phyloP scores from a whole-genome alignment of 2,888 invertebrate genomes.

The Scaptodrosophila latifasciaeformis region DNA sequence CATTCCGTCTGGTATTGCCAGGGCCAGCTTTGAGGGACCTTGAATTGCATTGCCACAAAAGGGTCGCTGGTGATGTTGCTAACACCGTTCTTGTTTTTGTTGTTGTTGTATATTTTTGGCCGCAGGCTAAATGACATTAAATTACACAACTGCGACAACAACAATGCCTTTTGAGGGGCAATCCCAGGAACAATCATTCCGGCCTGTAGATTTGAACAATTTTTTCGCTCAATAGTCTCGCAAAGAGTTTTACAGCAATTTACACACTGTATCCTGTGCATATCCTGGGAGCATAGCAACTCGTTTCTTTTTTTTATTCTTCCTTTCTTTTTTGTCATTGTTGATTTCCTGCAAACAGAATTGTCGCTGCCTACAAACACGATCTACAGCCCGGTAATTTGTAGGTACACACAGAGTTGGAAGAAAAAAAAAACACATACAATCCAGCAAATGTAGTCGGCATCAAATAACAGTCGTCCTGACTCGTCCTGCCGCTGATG shows the following conservation, averaged over 20 bases:
- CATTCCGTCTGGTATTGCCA: too few species aligned
- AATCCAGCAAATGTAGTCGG: conserved; percentile 44
- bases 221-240: conserved; percentile 32
- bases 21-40: conserved; percentile 21
- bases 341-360: conserved; percentile 57
- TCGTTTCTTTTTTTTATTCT: conserved; percentile 18
- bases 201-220: conserved; percentile 44
- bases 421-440: too few species aligned
- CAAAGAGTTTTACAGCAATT: conserved; percentile 70
- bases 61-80: too few species aligned
- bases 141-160: conserved; percentile 52
- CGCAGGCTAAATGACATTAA: conserved; percentile 71
- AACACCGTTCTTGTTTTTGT: conserved; percentile 26
- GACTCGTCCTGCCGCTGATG: too few species aligned
- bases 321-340: conserved; percentile 35
- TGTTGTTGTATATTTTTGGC: conserved; percentile 51
- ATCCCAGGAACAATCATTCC: conserved; percentile 30
- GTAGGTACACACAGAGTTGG: conserved; percentile 60
- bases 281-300: conserved; percentile 57
- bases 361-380: conserved; percentile 30
- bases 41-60: conserved; percentile 28
- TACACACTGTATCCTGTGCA: conserved; percentile 66
- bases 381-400: conserved; percentile 42
- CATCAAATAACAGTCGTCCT: conserved; percentile 67
- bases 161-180: conserved; percentile 27